Percentiles rank a stretch among this genome's conserved stretches.
Evolutionary conservation across 2,888 invertebrate species (phyloP).

Genomic region (Synanthedon myopaeformis): DNA sequence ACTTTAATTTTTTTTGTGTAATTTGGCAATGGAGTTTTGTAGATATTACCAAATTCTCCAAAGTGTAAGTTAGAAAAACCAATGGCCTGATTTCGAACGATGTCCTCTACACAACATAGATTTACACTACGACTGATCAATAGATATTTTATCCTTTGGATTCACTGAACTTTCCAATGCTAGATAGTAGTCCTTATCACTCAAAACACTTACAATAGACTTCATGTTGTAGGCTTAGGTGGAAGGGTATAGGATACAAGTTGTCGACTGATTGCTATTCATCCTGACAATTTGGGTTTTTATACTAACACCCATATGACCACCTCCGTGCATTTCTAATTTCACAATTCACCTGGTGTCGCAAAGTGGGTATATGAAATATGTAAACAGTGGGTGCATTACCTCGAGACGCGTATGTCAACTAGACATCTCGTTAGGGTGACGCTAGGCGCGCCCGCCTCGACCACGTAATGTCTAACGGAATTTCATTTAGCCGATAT

Average conservation of each 20-base stretch:
- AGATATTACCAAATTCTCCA: too few species aligned
- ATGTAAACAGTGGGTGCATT: slow-evolving; percentile 63
- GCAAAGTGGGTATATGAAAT: slow-evolving; percentile 58
- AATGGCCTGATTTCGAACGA: too few species aligned
- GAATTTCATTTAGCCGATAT: slow-evolving; percentile 44
- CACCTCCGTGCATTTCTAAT: slow-evolving; percentile 51
- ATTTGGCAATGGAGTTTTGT: too few species aligned
- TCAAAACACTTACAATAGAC: slow-evolving; percentile 51
- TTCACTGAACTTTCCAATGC: slow-evolving; percentile 13
- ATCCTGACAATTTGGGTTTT: slow-evolving; percentile 56
- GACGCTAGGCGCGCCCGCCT: not conserved
- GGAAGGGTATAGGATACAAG: slow-evolving; percentile 28
- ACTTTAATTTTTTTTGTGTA: too few species aligned
- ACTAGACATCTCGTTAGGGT: slow-evolving; percentile 12
- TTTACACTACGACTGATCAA: not conserved
- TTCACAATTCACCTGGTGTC: slow-evolving; percentile 55
- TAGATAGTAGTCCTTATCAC: slow-evolving; percentile 5
- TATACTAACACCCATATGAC: slow-evolving; percentile 46
- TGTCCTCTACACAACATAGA: too few species aligned
- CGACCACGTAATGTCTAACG: slow-evolving; percentile 50
- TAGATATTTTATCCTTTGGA: not conserved
- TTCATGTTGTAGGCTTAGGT: slow-evolving; percentile 48
- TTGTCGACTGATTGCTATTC: slow-evolving; percentile 45
- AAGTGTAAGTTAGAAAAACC: too few species aligned
- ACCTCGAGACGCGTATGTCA: slow-evolving; percentile 55